Percentiles rank a stretch among this genome's conserved stretches.
Conservation (phyloP, 2,797 vertebrate genomes). For the Phrynocephalus vlangalii region DNA sequence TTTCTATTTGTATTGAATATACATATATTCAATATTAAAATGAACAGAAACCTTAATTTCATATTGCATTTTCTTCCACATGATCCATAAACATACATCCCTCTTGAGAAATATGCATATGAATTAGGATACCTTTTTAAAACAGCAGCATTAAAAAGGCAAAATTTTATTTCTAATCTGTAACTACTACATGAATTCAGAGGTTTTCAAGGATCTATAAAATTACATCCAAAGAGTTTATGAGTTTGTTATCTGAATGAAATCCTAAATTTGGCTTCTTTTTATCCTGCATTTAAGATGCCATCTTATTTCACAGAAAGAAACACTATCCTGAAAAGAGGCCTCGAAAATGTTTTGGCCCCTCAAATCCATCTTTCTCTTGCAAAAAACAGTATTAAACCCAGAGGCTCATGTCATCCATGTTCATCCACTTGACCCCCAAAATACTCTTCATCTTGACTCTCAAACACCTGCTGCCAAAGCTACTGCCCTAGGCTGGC, state of each 20-base stretch:
- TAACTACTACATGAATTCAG: no score
- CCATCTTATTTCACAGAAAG: neutral
- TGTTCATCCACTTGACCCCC: constrained; percentile 18
- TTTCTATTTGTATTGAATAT: neutral
- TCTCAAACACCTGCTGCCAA: constrained; percentile 11
- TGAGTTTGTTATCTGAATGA: neutral
- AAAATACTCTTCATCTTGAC: constrained; percentile 30
- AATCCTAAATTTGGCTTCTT: neutral
- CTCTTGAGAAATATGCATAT: neutral
- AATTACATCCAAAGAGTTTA: no score
- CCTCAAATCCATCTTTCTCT: neutral
- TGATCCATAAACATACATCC: neutral
- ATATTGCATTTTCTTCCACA: neutral
- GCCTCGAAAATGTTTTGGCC: neutral
- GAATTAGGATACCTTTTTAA: neutral
- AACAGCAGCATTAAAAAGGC: neutral
- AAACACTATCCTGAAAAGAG: neutral
- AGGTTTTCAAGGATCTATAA: no score
- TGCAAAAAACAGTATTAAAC: constrained; percentile 15
- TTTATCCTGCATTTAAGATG: neutral
- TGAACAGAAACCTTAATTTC: neutral
- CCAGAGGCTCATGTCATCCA: neutral
- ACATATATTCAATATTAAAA: neutral
- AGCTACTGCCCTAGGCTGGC: neutral
- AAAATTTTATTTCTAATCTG: no score